Evolutionary conservation across 64 coral and sea anemone species (phyloP).

Genomic region (Exaiptasia diaphana): DNA sequence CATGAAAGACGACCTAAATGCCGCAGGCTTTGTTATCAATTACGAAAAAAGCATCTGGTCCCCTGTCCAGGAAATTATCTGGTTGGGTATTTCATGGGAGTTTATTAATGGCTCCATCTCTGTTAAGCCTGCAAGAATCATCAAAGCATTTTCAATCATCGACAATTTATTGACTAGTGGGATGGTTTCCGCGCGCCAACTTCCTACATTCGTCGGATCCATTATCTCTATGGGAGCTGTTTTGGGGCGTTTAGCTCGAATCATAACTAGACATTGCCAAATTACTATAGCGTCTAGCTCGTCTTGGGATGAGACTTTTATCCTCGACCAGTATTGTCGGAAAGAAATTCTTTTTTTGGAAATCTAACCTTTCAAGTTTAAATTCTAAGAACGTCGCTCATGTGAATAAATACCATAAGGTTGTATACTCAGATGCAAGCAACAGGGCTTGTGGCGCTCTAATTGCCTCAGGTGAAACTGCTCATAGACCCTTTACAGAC

Average conservation of each 20-base stretch:
- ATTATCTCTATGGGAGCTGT: constrained; percentile 20
- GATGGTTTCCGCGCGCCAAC: neutral
- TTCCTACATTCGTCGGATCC: constrained; percentile 5
- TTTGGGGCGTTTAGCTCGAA: neutral
- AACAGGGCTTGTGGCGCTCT: constrained; percentile 10
- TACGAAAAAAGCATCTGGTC: constrained; percentile 34
- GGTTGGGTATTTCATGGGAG: constrained; percentile 41
- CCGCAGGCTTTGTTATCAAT: constrained; percentile 32
- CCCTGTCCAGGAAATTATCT: constrained; percentile 22
- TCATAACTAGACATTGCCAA: constrained; percentile 27
- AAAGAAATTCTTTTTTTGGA: neutral
- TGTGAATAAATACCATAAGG: neutral
- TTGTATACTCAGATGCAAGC: constrained; percentile 15
- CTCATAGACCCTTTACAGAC: constrained; percentile 10
- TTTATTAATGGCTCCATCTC: neutral
- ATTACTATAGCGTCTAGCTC: constrained; percentile 15
- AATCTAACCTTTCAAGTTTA: neutral
- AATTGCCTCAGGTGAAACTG: neutral
- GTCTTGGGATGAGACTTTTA: constrained; percentile 1
- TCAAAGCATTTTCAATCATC: neutral
- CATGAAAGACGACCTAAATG: constrained; percentile 31
- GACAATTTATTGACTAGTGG: neutral
- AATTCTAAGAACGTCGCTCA: neutral
- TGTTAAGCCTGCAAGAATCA: neutral
- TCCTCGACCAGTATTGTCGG: constrained; percentile 8